A percentile compares a stretch with the other conserved stretches of the same genome.
Evolutionary conservation across 92 coral and sea anemone genomes (phyloP).

Genomic region (Virgularia gustaviana): DNA sequence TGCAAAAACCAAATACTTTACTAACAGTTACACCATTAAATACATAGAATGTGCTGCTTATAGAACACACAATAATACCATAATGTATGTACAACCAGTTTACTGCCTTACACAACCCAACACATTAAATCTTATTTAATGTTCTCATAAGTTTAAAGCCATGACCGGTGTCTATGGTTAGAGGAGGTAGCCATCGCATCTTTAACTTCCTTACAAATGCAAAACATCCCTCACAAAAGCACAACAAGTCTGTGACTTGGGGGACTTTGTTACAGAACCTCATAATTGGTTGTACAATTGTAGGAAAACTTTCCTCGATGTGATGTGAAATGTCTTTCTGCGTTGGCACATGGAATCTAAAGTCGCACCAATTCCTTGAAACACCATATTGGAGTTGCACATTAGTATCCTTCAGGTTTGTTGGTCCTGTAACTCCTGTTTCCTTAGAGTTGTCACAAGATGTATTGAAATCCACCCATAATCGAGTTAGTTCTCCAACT

Average conservation of each 20-base stretch:
- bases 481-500: slow-evolving; percentile 82
- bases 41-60: too few species aligned
- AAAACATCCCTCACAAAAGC: slow-evolving; percentile 76
- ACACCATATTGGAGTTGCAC: slow-evolving; percentile 86
- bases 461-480: slow-evolving; percentile 78
- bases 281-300: slow-evolving; percentile 86
- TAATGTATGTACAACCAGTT: too few species aligned
- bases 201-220: slow-evolving; percentile 69
- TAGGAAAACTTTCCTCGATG: slow-evolving; percentile 87
- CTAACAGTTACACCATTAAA: too few species aligned
- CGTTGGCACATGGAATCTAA: slow-evolving; percentile 91
- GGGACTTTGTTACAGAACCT: slow-evolving; percentile 83
- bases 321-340: slow-evolving; percentile 81
- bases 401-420: slow-evolving; percentile 53
- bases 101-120: background rate
- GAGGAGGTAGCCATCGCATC: slow-evolving; percentile 95
- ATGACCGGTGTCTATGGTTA: slow-evolving; percentile 93
- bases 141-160: slow-evolving; percentile 83
- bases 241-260: slow-evolving; percentile 72
- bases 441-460: slow-evolving; percentile 55
- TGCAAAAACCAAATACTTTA: too few species aligned
- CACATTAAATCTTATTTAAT: slow-evolving; percentile 14
- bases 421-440: slow-evolving; percentile 53
- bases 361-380: slow-evolving; percentile 86
- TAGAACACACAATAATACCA: too few species aligned